A percentile compares a stretch with the other conserved stretches of the same genome.
Conservation (phyloP, 1,140 invertebrate species). For the Hycleus cichorii region DNA sequence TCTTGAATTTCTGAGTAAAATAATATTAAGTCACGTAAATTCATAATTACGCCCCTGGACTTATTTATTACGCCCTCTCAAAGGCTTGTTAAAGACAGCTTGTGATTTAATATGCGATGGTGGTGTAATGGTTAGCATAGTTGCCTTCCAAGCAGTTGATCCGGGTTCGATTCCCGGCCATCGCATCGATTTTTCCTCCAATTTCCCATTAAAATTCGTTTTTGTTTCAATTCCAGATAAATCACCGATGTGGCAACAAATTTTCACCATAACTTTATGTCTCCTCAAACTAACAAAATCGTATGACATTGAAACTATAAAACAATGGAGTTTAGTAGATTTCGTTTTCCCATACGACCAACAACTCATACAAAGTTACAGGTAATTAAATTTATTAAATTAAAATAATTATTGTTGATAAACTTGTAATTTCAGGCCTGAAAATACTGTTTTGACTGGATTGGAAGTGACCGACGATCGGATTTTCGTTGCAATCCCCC, state of each 20-base stretch:
- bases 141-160: conserved; percentile 28
- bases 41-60: no score
- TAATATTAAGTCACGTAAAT: no score
- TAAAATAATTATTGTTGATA: not conserved
- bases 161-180: conserved; percentile 21
- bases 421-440: conserved; percentile 48
- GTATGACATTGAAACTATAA: conserved; percentile 54
- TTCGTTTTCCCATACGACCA: conserved; percentile 58
- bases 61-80: no score
- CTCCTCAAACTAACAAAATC: not conserved
- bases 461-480: conserved; percentile 60
- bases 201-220: not conserved
- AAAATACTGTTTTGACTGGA: conserved; percentile 67
- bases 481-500: conserved; percentile 65
- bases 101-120: conserved; percentile 54
- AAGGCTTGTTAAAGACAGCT: no score
- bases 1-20: no score
- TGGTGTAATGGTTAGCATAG: conserved; percentile 37
- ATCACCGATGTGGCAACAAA: not conserved
- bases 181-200: conserved; percentile 7
- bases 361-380: conserved; percentile 26
- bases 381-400: conserved; percentile 12
- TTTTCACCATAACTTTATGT: no score
- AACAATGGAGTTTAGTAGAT: conserved; percentile 64
- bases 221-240: not conserved